Evolutionary conservation across 2,888 invertebrate genomes (phyloP), one percentile per base, ranked within the genome.

Genomic region (Acrocyrtus sp.): DNA sequence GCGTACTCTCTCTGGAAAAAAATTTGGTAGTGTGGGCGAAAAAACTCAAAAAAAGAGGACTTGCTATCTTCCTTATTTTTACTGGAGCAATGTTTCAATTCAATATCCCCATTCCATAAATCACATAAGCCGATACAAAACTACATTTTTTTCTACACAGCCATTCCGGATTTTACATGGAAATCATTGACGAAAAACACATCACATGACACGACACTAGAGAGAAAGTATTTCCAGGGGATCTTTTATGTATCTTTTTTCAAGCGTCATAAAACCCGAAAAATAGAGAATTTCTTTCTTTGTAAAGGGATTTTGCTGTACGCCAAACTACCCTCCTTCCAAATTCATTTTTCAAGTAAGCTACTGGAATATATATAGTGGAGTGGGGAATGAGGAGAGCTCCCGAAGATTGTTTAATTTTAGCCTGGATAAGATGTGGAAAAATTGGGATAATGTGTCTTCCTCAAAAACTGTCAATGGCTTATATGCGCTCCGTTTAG

Each of bases 181-280:
- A 3, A 34, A 39, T 8, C 4, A 34, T 21, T n/a, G 29, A 62
- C 57, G 45, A 12, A 50, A 43, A 43, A 27, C 43, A n/a, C 43
- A 29, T 53, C 19, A 41, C 41, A 41, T 39, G 21, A 53, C 27
- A 39, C 29, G 34, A 53, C 47, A 39, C 17, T 50, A 47, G 61
- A 54, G 61, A 54, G 54, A 61, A 47, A 54, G 51, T 43, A 51
- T 60, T 69, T 61, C 51, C 48, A 50, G 50, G 53, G 56, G n/a
- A n/a, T n/a, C n/a, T n/a, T n/a, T n/a, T n/a, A n/a, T n/a, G n/a
- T n/a, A n/a, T n/a, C n/a, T n/a, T n/a, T 69, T 69, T 69, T 69
- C 48, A 54, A 69, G 68, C 61, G 41, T 69, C 68, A 69, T 69
- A 69, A 69, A 69, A 69, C 61, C 51, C 50, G 48, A 60, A 60